phyloP scores from a whole-genome alignment of 2,113 vertebrate genomes.

The Rhipidura dahli region DNA sequence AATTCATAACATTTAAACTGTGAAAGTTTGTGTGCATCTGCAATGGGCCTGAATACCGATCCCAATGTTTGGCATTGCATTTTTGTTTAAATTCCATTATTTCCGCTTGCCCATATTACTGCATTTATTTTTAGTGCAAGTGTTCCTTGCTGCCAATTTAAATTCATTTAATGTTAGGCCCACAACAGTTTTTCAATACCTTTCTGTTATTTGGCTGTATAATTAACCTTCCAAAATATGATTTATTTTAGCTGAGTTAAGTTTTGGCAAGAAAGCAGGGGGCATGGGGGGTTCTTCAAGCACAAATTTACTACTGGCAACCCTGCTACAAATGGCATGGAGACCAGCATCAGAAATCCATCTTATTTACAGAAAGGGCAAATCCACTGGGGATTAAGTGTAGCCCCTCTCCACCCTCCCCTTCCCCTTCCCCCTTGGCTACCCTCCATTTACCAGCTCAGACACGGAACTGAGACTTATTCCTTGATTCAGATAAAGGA shows the following conservation, averaged over 20 bases:
- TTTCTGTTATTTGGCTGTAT: conserved; percentile 52
- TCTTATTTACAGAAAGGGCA: conserved; percentile 24
- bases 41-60: neutral
- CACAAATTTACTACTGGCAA: conserved; percentile 37
- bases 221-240: conserved; percentile 62
- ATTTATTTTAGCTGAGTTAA: conserved; percentile 53
- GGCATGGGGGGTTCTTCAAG: neutral
- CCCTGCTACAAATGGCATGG: neutral
- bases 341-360: conserved; percentile 35
- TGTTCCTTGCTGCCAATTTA: conserved; percentile 23
- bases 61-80: neutral
- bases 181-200: conserved; percentile 38
- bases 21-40: neutral
- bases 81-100: conserved; percentile 45
- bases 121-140: neutral
- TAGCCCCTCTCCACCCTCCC: neutral
- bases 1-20: neutral
- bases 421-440: neutral
- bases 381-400: neutral
- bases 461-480: neutral
- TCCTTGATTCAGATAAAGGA: neutral
- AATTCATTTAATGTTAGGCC: conserved; percentile 51
- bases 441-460: neutral
- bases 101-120: neutral
- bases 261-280: conserved; percentile 27